A percentile compares a stretch with the other conserved stretches of the same genome.
These are phyloP conservation scores for Typhlomys cinereus DNA, from an alignment of 2,113 vertebrate genomes.

Conservation along the genomic window DNA sequence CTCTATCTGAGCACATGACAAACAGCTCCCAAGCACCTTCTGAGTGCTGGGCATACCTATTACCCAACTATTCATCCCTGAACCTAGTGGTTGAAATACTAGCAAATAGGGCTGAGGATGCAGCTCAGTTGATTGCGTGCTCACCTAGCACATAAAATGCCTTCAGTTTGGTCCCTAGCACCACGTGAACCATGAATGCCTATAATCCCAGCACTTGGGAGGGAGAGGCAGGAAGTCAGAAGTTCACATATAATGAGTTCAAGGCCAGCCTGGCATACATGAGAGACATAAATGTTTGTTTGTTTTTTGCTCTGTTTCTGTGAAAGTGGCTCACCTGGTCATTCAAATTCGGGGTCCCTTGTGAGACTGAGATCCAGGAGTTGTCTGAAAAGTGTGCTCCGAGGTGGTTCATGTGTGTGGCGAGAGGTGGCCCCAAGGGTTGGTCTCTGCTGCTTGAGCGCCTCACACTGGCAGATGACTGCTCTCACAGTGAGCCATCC, in stretches of 20 bases:
- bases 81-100: neutral
- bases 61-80: neutral
- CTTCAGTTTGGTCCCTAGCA: no score
- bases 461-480: neutral
- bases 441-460: neutral
- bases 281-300: neutral
- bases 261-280: no score
- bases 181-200: no score
- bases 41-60: neutral
- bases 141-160: no score
- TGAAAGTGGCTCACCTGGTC: neutral
- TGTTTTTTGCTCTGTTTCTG: neutral
- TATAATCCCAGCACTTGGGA: no score
- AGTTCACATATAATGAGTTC: no score
- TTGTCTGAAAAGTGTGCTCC: fast-evolving
- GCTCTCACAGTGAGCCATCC: neutral
- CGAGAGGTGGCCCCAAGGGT: no score
- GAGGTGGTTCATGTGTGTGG: fast-evolving
- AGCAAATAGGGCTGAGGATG: no score
- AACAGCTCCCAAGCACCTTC: neutral
- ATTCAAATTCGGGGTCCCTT: neutral
- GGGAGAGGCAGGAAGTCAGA: no score
- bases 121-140: no score
- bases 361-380: neutral
- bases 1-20: neutral